Evolutionary conservation across 2,797 vertebrate genomes (phyloP), one percentile per base, ranked within the genome.

Genomic region (Xenopus petersii): DNA sequence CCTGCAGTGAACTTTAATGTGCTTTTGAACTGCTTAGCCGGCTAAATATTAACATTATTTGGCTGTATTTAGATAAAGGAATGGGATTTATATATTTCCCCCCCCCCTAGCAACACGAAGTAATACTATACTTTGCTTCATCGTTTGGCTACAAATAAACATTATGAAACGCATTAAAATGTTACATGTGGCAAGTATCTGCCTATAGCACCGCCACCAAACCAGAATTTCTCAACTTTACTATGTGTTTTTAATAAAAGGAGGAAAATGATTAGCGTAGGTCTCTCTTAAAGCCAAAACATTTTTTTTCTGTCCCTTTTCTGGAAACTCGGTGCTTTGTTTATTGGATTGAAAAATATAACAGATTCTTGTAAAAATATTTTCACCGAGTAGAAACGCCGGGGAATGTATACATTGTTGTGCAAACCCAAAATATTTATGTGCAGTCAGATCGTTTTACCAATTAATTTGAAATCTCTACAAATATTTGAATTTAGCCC

Each of bases 221-320:
- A 77, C 15, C 49, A 68, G 62, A 16, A 69, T 24, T 16, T 73
- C 10, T 8, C 56, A 68, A 21, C 21, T 74, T 73, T 78, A 78
- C 51, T 74, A 78, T 66, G 76, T 78, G 71, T 73, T 73, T 30
- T 79, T 70, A 70, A 60, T 33, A 69, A 65, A 64, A 69, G 16
- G 24, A 13, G 17, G 24, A 26, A 8, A 65, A 56, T 73, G 64
- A 33, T 59, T 62, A 21, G 8, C 30, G 55, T 71, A 67, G 10
- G 54, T 76, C 73, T 76, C 63, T 10, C n/a, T 56, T 56, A 54
- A 60, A 26, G 47, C 16, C 26, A 47, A 42, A n/a, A 16, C 9
- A 24, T 26, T 33, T 42, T 69, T 17, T 30, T 30, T 30, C 4
- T 30, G 49, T 64, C 55, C 61, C 60, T 70, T 78, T 73, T 63